A percentile compares a stretch with the other conserved stretches of the same genome.
These are phyloP conservation scores for Zelleria hepariella DNA, from an alignment of 2,888 invertebrate genomes.

Conservation along the genomic window DNA sequence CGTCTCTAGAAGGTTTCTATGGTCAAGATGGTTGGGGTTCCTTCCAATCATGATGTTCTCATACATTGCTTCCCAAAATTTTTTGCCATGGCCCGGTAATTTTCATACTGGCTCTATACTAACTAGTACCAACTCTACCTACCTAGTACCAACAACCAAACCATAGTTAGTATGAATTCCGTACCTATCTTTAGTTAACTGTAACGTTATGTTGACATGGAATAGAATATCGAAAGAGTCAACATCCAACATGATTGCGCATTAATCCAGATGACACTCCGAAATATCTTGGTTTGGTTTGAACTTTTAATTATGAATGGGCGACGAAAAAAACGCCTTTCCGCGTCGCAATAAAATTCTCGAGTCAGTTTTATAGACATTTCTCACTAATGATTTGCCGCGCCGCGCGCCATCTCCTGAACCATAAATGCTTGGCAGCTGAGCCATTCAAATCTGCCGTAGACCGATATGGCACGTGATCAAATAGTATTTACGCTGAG, in stretches of 20 bases:
- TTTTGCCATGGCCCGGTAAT: background rate
- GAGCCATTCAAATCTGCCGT: slow-evolving; percentile 14
- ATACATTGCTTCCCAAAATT: too few relatives aligned
- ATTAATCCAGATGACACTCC: slow-evolving; percentile 17
- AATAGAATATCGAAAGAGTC: slow-evolving; percentile 10
- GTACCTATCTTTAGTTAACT: background rate
- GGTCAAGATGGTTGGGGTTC: too few relatives aligned
- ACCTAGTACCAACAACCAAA: background rate
- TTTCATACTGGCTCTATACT: background rate
- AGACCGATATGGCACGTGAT: slow-evolving; percentile 45
- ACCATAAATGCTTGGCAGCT: slow-evolving; percentile 28
- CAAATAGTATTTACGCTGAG: slow-evolving; percentile 63
- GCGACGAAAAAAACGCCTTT: background rate
- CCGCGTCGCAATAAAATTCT: slow-evolving; percentile 1
- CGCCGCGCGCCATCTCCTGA: slow-evolving; percentile 21
- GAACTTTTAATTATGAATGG: slow-evolving; percentile 14
- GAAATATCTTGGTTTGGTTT: slow-evolving; percentile 10
- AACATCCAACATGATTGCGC: slow-evolving; percentile 16
- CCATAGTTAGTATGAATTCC: too few relatives aligned
- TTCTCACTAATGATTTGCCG: slow-evolving; percentile 3
- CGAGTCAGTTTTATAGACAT: background rate
- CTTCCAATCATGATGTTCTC: too few relatives aligned
- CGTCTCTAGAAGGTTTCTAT: background rate
- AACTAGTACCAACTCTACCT: background rate
- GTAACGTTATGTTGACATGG: background rate